phyloP scores from a whole-genome alignment of 2,888 invertebrate genomes.

The Phymatocera aterrima region DNA sequence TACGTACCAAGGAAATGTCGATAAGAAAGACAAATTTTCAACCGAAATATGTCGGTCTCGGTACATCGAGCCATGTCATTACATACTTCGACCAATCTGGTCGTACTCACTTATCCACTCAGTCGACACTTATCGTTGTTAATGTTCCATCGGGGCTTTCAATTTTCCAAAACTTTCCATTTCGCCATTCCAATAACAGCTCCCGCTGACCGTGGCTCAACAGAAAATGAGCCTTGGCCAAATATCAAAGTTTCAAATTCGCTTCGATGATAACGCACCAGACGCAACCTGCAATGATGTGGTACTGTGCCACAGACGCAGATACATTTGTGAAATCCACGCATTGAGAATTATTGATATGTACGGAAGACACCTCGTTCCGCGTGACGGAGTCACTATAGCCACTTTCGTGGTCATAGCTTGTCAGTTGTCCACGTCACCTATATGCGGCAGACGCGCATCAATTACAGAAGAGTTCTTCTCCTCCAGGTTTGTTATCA shows the following conservation, averaged over 20 bases:
- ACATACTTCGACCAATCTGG: background rate
- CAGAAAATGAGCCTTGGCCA: background rate
- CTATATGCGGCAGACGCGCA: no score
- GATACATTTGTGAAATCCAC: no score
- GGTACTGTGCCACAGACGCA: no score
- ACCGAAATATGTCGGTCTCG: background rate
- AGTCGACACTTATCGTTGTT: background rate
- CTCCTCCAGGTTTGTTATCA: no score
- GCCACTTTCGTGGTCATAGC: no score
- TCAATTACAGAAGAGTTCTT: no score
- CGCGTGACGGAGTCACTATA: no score
- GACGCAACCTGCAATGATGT: no score
- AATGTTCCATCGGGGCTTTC: background rate
- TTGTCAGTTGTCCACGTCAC: no score
- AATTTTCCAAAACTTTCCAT: background rate
- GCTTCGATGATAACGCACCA: no score
- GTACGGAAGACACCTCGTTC: no score
- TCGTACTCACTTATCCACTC: background rate
- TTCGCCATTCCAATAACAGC: background rate
- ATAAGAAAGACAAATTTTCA: constrained; percentile 9
- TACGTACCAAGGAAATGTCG: constrained; percentile 31
- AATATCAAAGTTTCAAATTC: background rate
- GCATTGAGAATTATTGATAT: no score
- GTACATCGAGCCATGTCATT: background rate
- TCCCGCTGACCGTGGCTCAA: background rate